Percentiles rank a stretch among this genome's conserved stretches.
These are phyloP conservation scores for Aphaenogaster rudis DNA, from an alignment of 1,140 invertebrate species.

Conservation along the genomic window DNA sequence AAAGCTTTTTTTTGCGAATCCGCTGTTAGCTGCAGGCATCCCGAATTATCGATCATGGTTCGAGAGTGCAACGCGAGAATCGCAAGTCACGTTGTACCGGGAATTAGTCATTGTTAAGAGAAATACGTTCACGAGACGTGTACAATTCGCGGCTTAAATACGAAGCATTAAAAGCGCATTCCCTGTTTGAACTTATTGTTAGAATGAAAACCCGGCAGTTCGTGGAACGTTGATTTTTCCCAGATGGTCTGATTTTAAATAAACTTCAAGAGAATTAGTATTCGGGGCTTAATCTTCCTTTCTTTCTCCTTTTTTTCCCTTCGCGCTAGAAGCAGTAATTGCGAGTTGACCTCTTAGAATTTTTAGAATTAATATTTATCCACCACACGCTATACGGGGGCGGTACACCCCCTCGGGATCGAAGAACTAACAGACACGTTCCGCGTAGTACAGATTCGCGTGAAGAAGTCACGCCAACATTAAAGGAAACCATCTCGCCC, in stretches of 20 bases:
- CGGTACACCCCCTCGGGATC: background rate
- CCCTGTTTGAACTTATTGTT: background rate
- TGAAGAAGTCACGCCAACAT: background rate
- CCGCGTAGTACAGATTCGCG: background rate
- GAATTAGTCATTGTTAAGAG: conserved; percentile 5
- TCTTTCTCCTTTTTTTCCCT: background rate
- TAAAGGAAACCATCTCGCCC: conserved; percentile 11
- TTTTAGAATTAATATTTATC: conserved; percentile 15
- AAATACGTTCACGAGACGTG: background rate
- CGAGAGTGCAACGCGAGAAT: background rate
- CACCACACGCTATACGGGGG: background rate
- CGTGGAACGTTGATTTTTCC: background rate
- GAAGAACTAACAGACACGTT: background rate
- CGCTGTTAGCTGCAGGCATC: background rate
- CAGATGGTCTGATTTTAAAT: background rate
- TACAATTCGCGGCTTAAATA: background rate
- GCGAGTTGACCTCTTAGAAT: background rate
- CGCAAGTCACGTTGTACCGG: background rate
- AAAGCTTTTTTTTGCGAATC: conserved; percentile 26
- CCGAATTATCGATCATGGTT: background rate
- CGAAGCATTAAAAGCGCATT: background rate
- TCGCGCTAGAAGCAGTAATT: background rate
- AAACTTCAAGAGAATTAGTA: background rate
- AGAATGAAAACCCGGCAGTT: background rate
- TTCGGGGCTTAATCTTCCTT: background rate